Conservation (phyloP, 1,140 invertebrate genomes). For the Trichonephila inaurata region DNA sequence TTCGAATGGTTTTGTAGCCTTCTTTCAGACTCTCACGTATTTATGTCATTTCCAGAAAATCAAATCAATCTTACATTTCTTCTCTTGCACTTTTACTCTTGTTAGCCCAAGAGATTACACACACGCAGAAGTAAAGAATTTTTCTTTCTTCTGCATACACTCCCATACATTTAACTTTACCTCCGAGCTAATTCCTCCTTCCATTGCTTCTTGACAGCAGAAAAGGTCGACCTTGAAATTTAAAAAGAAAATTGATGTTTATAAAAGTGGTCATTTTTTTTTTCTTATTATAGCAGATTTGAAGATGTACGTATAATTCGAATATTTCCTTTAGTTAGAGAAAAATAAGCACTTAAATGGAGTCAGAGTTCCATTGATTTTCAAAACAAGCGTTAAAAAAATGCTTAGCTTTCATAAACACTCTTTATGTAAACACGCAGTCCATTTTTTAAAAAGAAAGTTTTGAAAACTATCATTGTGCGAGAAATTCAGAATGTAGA, state of each 20-base stretch:
- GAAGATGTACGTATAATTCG: too few species aligned
- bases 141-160: neutral
- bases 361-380: too few species aligned
- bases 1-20: neutral
- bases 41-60: neutral
- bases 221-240: constrained; percentile 5
- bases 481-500: too few species aligned
- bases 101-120: neutral
- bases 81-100: neutral
- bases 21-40: neutral
- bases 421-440: too few species aligned
- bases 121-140: neutral
- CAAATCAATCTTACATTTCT: neutral
- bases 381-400: too few species aligned
- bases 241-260: neutral
- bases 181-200: neutral
- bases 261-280: neutral
- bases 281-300: too few species aligned
- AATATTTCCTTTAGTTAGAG: too few species aligned
- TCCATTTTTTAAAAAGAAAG: too few species aligned
- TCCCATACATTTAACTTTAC: neutral
- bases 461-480: too few species aligned
- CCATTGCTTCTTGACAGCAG: neutral
- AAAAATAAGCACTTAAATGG: too few species aligned
- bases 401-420: too few species aligned